Percentiles rank a stretch among this genome's conserved stretches.
phyloP scores from a whole-genome alignment of 2,888 invertebrate species.

The Furcula furcula region DNA sequence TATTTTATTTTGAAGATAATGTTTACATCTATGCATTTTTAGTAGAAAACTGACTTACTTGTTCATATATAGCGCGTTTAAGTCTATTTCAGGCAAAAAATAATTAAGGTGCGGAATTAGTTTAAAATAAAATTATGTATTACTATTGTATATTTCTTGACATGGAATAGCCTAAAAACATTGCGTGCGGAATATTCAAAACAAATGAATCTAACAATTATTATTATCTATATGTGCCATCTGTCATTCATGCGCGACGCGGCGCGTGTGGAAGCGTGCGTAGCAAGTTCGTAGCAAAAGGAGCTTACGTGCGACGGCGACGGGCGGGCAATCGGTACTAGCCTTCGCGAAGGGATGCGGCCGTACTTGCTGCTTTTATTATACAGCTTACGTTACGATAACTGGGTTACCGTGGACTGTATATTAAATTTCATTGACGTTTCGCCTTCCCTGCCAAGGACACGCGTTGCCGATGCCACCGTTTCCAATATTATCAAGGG shows the following conservation, averaged over 20 bases:
- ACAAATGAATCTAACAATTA: not conserved
- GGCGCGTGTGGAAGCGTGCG: constrained; percentile 54
- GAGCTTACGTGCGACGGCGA: constrained; percentile 73
- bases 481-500: constrained; percentile 49
- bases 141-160: no score
- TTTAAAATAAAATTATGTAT: no score
- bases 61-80: no score
- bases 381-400: constrained; percentile 64
- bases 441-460: constrained; percentile 66
- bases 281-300: constrained; percentile 52
- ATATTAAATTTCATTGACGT: constrained; percentile 78
- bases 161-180: not conserved
- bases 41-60: no score
- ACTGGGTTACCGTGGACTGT: constrained; percentile 73
- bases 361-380: constrained; percentile 65
- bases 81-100: no score
- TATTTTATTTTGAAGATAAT: no score
- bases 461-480: constrained; percentile 56
- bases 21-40: no score
- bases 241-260: constrained; percentile 15
- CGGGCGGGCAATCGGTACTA: constrained; percentile 69
- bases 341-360: constrained; percentile 51
- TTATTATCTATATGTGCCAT: constrained; percentile 3
- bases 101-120: no score
- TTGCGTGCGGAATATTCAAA: not conserved